phyloP scores from a whole-genome alignment of 2,797 vertebrate species.

The Lindbergichthys nudifrons region DNA sequence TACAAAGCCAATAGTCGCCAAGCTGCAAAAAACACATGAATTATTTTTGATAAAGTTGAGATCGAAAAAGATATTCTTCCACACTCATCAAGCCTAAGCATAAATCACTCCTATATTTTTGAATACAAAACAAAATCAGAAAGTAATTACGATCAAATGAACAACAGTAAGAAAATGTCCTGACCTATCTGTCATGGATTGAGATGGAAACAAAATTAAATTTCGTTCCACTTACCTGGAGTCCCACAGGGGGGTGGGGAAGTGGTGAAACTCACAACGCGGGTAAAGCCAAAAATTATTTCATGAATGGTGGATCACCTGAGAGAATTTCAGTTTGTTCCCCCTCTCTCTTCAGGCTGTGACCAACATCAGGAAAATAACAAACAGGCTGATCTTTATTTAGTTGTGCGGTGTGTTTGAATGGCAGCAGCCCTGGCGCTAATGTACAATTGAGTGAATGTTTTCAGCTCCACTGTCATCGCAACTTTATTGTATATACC shows the following conservation, averaged over 20 bases:
- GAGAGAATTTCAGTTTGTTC: conserved; percentile 60
- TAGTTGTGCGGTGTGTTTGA: conserved; percentile 61
- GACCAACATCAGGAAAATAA: conserved; percentile 66
- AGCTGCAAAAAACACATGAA: conserved; percentile 23
- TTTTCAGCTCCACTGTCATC: conserved; percentile 94
- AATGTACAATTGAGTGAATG: conserved; percentile 81
- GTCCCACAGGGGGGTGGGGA: conserved; percentile 77
- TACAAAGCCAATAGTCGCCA: conserved; percentile 16
- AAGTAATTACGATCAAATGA: neutral
- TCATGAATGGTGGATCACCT: conserved; percentile 77
- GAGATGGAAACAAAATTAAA: conserved; percentile 43
- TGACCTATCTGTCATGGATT: conserved; percentile 12
- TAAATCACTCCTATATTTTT: neutral
- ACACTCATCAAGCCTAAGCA: neutral
- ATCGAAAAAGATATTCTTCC: conserved; percentile 23
- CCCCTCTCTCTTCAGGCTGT: conserved; percentile 62
- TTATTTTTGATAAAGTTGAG: conserved; percentile 38
- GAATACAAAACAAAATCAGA: neutral
- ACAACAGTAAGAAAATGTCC: neutral
- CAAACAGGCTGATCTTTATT: conserved; percentile 56
- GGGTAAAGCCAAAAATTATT: conserved; percentile 80
- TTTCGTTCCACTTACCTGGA: conserved; percentile 80
- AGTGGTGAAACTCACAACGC: conserved; percentile 74
- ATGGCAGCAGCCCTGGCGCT: conserved; percentile 68
- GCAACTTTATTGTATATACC: conserved; percentile 91